phyloP scores from a whole-genome alignment of 2,888 invertebrate species.

The Phragmatobia fuliginosa region DNA sequence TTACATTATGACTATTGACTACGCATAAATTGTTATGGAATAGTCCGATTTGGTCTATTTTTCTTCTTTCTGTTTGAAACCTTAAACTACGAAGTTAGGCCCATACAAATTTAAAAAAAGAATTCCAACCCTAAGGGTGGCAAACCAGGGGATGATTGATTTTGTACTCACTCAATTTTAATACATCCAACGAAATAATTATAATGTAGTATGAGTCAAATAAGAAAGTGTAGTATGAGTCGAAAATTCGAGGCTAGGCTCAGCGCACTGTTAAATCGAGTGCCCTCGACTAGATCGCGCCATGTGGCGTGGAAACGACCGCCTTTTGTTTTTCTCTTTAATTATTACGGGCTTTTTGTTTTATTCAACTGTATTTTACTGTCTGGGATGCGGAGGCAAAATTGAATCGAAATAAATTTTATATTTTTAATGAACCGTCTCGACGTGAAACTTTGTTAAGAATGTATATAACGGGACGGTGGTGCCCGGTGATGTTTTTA shows the following conservation, averaged over 20 bases:
- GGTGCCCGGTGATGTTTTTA: no score
- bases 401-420: background rate
- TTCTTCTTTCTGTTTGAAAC: no score
- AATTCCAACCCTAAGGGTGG: no score
- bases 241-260: slow-evolving; percentile 16
- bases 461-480: background rate
- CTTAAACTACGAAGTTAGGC: no score
- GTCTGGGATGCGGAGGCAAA: background rate
- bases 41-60: no score
- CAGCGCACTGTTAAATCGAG: slow-evolving; percentile 60
- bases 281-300: slow-evolving; percentile 38
- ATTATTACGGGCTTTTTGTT: slow-evolving; percentile 3
- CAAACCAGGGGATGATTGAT: no score
- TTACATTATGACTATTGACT: no score
- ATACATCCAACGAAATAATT: no score
- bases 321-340: slow-evolving; percentile 6
- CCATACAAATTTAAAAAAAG: no score
- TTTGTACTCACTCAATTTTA: no score
- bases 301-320: background rate
- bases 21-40: no score
- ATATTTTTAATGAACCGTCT: slow-evolving; percentile 9
- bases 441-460: background rate
- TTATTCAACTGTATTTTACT: slow-evolving; percentile 6
- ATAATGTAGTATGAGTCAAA: no score
- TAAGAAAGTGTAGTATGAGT: background rate